A percentile compares a stretch with the other conserved stretches of the same genome.
phyloP scores from a whole-genome alignment of 2,888 invertebrate species.

The Cephus pygmeus region DNA sequence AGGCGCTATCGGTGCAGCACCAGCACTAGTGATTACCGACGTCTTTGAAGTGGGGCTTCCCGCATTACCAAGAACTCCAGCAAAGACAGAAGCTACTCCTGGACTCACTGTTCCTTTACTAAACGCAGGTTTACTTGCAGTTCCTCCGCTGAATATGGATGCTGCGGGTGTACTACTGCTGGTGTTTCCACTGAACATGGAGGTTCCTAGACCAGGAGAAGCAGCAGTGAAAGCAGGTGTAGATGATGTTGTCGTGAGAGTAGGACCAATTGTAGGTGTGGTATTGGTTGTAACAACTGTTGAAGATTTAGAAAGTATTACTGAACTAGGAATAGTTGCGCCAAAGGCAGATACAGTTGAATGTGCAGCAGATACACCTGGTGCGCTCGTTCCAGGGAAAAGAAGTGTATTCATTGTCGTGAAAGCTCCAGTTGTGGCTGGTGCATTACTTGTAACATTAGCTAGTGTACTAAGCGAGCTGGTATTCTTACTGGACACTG shows the following conservation, averaged over 20 bases:
- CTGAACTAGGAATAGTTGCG: background rate
- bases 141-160: conserved; percentile 19
- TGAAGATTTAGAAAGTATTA: background rate
- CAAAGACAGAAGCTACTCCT: background rate
- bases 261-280: conserved; percentile 18
- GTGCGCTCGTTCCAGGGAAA: background rate
- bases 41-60: background rate
- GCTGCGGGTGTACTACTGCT: conserved; percentile 15
- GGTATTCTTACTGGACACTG: background rate
- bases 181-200: conserved; percentile 6
- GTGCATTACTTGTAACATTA: background rate
- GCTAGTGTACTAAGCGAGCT: background rate
- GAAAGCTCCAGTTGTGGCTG: background rate
- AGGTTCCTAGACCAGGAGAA: conserved; percentile 8
- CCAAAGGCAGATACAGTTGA: background rate
- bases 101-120: background rate
- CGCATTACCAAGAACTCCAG: background rate
- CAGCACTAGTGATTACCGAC: background rate
- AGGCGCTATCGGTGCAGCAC: conserved; percentile 13
- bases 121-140: background rate
- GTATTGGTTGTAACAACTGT: conserved; percentile 13
- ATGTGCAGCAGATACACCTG: background rate
- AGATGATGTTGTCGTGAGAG: conserved; percentile 6
- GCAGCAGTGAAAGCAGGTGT: conserved; percentile 15
- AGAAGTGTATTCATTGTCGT: background rate